Base-by-base conservation (phyloP, 2,888 invertebrate genomes). In the Phortica okadai region DNA sequence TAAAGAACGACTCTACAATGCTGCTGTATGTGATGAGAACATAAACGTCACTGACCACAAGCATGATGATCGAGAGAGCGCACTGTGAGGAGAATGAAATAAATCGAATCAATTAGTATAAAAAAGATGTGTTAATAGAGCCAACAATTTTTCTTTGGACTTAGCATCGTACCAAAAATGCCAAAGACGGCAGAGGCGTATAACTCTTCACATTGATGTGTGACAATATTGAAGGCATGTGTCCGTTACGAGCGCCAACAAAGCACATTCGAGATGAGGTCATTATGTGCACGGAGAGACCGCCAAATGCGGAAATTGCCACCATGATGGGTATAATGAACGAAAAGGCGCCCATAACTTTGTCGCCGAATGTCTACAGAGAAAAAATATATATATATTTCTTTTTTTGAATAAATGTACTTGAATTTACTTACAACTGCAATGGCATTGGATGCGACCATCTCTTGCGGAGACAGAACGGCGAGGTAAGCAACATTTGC, bases 211-310 rank as follows among this genome's bases (percentile, higher is more conserved):
- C 91, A 90, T 95, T 96, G 82, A 97, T 95, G 84, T 97, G 95
- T 0, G 96, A 95, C 45, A 97, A 92, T 85, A 96, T 92, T 4
- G 94, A 93, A 0, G 97, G 97, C 93, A 97, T 96, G 88, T 97
- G 97, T 0, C 97, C 97, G 86, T 96, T 96, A 78, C 97, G 93
- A 0, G 97, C 97, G n/a, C 97, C 97, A 10, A 97, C 97, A 91
- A 97, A 97, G 87, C 97, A 95, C 95, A 97, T 96, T 80, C 97
- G 94, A 2, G 98, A 97, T 8, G 97, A 97, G 25, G 98, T 96
- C 96, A 99, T 98, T 73, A 99, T 97, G 89, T 98, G 98, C 74
- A 98, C 98, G 78, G 97, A 97, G 4, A 99, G 93, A 1, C 98
- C 98, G 77, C 98, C 98, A 88, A 98, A 94, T 1, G 97, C 96